These are phyloP conservation scores for Apamea sordens DNA, from an alignment of 2,888 invertebrate genomes.

Conservation along the genomic window DNA sequence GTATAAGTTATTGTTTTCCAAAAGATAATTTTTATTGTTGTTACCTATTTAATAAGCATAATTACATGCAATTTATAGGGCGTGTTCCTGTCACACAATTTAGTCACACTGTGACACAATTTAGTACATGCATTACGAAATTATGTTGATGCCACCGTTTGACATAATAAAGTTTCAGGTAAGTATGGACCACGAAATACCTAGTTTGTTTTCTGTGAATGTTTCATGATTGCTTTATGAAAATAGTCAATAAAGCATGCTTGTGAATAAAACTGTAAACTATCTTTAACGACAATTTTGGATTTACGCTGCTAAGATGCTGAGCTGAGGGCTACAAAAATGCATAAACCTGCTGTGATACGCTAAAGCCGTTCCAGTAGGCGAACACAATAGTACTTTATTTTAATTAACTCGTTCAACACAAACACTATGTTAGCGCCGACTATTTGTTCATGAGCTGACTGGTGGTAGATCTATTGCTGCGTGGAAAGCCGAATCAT, in stretches of 20 bases:
- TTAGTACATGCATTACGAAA: no score
- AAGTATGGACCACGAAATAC: no score
- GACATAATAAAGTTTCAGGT: no score
- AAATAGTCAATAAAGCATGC: no score
- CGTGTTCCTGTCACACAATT: background rate
- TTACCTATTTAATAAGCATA: background rate
- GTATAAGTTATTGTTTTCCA: conserved; percentile 10
- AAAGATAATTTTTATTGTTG: background rate
- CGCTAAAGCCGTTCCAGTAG: background rate
- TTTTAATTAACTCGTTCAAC: conserved; percentile 32
- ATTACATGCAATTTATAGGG: background rate
- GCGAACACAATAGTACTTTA: conserved; percentile 22
- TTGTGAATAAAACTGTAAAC: no score
- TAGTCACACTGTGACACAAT: no score
- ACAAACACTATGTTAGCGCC: conserved; percentile 40
- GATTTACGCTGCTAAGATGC: no score
- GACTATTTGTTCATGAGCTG: conserved; percentile 43
- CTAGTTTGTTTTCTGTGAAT: no score
- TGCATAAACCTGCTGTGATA: background rate
- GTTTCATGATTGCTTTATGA: no score
- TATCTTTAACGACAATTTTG: no score
- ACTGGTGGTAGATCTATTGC: conserved; percentile 45
- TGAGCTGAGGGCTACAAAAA: no score
- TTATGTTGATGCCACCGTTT: no score
- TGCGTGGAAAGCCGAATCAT: conserved; percentile 58